A percentile compares a stretch with the other conserved stretches of the same genome.
phyloP scores from a whole-genome alignment of 2,888 invertebrate species.

The Polylopha cassiicola region DNA sequence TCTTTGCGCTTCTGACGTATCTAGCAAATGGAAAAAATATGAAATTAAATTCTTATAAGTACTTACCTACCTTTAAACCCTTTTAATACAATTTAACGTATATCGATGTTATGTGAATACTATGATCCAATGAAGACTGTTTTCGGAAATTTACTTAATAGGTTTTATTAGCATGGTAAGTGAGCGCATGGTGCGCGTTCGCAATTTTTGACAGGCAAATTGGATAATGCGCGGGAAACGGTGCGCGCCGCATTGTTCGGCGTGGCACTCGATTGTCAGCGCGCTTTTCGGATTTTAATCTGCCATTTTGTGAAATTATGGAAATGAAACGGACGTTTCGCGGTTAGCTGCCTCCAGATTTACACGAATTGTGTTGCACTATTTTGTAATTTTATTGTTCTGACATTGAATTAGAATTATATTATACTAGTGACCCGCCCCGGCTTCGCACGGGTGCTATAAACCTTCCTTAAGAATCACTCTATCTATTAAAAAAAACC shows the following conservation, averaged over 20 bases:
- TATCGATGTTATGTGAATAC: no score
- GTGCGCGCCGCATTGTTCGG: slow-evolving; percentile 59
- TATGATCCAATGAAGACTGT: no score
- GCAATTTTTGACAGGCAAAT: slow-evolving; percentile 70
- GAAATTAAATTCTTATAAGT: no score
- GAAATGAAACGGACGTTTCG: slow-evolving; percentile 72
- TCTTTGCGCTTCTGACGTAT: no score
- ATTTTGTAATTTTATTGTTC: slow-evolving; percentile 58
- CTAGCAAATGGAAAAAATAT: no score
- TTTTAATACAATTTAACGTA: no score
- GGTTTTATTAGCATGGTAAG: slow-evolving; percentile 20
- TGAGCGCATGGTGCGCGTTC: slow-evolving; percentile 36
- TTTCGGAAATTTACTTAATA: no score
- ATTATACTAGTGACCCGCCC: no score
- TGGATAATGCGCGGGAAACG: slow-evolving; percentile 66
- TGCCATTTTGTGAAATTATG: slow-evolving; percentile 71
- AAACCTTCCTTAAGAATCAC: no score
- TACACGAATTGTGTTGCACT: slow-evolving; percentile 37
- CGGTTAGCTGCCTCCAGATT: slow-evolving; percentile 63
- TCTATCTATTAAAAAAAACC: no score
- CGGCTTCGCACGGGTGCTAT: no score
- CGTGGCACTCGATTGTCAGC: slow-evolving; percentile 59
- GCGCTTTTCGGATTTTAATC: slow-evolving; percentile 67
- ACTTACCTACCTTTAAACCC: no score
- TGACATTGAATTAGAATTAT: slow-evolving; percentile 46